Evolutionary conservation across 2,888 invertebrate species (phyloP).

Genomic region (Dryomyza anilis): DNA sequence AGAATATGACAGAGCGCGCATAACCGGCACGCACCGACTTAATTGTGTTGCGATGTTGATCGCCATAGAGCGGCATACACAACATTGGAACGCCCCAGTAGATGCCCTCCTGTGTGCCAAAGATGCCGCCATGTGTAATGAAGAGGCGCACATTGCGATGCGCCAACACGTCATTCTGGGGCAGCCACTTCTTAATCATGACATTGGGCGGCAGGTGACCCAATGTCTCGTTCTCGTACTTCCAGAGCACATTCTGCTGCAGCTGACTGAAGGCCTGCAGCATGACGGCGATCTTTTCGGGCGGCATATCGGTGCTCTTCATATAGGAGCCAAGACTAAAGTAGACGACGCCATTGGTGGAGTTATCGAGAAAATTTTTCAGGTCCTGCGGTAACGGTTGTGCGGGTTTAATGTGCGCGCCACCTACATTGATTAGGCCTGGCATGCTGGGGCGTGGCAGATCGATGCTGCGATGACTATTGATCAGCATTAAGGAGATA

Average conservation of each 20-base stretch:
- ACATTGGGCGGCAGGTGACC: slow-evolving; percentile 61
- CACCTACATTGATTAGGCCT: slow-evolving; percentile 57
- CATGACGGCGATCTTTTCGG: slow-evolving; percentile 54
- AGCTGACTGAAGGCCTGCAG: slow-evolving; percentile 61
- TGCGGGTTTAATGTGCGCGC: slow-evolving; percentile 55
- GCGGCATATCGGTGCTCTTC: slow-evolving; percentile 60
- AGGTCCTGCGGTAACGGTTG: slow-evolving; percentile 52
- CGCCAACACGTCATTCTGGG: slow-evolving; percentile 64
- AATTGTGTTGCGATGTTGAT: slow-evolving; percentile 61
- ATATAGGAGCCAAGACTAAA: slow-evolving; percentile 63
- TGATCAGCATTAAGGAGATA: slow-evolving; percentile 63
- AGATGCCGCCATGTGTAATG: slow-evolving; percentile 62
- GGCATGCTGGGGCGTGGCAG: slow-evolving; percentile 61
- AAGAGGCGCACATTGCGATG: slow-evolving; percentile 61
- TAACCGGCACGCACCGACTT: slow-evolving; percentile 58
- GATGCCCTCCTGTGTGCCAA: slow-evolving; percentile 61
- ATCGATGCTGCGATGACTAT: slow-evolving; percentile 64
- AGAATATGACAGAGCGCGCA: slow-evolving; percentile 55
- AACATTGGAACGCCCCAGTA: slow-evolving; percentile 61
- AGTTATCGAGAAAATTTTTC: slow-evolving; percentile 57
- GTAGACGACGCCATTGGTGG: slow-evolving; percentile 61
- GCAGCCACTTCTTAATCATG: slow-evolving; percentile 63
- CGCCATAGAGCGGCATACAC: slow-evolving; percentile 61
- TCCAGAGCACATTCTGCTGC: slow-evolving; percentile 64
- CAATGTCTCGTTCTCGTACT: slow-evolving; percentile 62